Evolutionary conservation across 2,888 invertebrate species (phyloP).

Genomic region (Biston betularia): DNA sequence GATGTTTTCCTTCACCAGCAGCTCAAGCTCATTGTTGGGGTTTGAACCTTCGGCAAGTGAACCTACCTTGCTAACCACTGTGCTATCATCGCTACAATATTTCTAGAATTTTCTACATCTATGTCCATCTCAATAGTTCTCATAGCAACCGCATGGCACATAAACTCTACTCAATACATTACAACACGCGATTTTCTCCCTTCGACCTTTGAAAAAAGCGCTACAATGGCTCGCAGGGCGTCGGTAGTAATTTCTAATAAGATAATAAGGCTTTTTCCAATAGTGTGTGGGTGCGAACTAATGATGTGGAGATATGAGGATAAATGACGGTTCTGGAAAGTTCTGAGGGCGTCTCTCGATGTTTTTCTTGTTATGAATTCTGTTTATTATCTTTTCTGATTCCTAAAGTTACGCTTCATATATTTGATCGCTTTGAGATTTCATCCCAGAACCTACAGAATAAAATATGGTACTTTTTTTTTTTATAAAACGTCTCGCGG

Average conservation of each 20-base stretch:
- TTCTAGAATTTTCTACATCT: slow-evolving; percentile 32
- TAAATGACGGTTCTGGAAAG: slow-evolving; percentile 48
- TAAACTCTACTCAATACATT: slow-evolving; percentile 54
- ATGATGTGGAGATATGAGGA: slow-evolving; percentile 61
- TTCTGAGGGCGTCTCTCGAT: slow-evolving; percentile 36
- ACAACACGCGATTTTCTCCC: slow-evolving; percentile 56
- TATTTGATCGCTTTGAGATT: neutral
- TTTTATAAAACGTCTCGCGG: too few relatives aligned
- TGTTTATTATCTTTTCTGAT: slow-evolving; percentile 24
- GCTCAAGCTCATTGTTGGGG: too few relatives aligned
- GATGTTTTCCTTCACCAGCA: too few relatives aligned
- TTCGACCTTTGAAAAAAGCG: slow-evolving; percentile 42
- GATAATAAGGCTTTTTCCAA: slow-evolving; percentile 72
- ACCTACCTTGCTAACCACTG: too few relatives aligned
- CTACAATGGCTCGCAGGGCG: slow-evolving; percentile 48
- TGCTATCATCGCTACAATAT: too few relatives aligned
- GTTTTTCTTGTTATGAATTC: slow-evolving; percentile 35
- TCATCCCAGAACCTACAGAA: neutral
- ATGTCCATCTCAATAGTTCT: slow-evolving; percentile 56
- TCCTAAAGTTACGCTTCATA: neutral
- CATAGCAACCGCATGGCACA: slow-evolving; percentile 65
- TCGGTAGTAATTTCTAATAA: slow-evolving; percentile 72
- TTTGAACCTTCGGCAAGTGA: too few relatives aligned
- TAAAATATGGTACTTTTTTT: neutral
- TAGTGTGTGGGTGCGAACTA: slow-evolving; percentile 62